A percentile compares a stretch with the other conserved stretches of the same genome.
These are phyloP conservation scores for Protaetia brevitarsis DNA, from an alignment of 1,140 invertebrate species.

Conservation along the genomic window DNA sequence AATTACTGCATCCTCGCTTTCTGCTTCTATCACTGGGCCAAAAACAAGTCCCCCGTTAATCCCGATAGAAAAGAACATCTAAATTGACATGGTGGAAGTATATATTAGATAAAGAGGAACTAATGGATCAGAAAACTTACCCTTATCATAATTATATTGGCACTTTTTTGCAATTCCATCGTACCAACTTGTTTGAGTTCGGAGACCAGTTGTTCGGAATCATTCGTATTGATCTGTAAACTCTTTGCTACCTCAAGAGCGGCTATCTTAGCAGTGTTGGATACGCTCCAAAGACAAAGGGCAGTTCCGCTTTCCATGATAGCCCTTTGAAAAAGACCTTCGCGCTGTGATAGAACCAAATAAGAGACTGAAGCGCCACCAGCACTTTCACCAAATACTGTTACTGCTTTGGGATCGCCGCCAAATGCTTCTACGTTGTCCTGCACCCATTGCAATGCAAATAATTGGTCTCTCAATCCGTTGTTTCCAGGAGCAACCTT, in stretches of 20 bases:
- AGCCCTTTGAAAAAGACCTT: background rate
- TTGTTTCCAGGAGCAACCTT: background rate
- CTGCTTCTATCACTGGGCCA: background rate
- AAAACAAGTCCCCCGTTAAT: background rate
- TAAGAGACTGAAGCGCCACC: conserved; percentile 17
- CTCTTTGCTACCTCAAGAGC: background rate
- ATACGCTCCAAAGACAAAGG: background rate
- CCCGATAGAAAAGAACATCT: no score
- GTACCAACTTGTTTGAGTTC: background rate
- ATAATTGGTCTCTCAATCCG: conserved; percentile 16
- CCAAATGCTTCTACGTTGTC: conserved; percentile 10
- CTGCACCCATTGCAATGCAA: conserved; percentile 17
- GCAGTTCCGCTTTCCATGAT: conserved; percentile 24
- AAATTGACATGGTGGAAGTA: no score
- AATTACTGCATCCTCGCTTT: background rate
- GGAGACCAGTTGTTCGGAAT: background rate
- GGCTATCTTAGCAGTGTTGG: background rate
- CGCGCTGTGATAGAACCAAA: background rate
- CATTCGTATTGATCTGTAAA: background rate
- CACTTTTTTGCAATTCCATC: background rate
- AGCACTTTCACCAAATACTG: conserved; percentile 23
- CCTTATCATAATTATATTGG: background rate
- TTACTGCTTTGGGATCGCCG: conserved; percentile 8
- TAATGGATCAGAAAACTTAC: background rate
- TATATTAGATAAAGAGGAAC: no score